phyloP scores from a whole-genome alignment of 2,113 vertebrate species.

The Macquaria ambigua region DNA sequence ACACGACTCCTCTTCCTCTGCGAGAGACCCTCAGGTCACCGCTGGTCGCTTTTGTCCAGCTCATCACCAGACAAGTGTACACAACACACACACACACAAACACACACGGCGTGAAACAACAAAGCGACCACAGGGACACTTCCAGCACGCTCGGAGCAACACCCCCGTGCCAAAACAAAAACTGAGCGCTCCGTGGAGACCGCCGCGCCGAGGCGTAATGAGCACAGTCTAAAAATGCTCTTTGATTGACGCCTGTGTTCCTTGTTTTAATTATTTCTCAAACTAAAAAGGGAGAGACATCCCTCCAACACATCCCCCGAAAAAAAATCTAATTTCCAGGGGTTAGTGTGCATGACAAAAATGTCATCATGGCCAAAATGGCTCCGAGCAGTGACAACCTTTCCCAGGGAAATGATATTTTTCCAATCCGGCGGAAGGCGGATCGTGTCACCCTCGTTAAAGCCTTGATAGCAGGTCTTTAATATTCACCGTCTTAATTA shows the following conservation, averaged over 20 bases:
- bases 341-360: conserved; percentile 85
- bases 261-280: conserved; percentile 78
- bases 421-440: conserved; percentile 89
- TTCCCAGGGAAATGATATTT: conserved; percentile 88
- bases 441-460: conserved; percentile 92
- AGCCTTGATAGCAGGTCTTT: conserved; percentile 94
- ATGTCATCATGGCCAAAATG: conserved; percentile 85
- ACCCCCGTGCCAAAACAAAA: conserved; percentile 41
- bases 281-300: conserved; percentile 51
- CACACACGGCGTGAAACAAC: conserved; percentile 40
- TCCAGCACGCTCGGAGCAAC: conserved; percentile 37
- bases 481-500: conserved; percentile 99
- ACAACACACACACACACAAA: conserved; percentile 6
- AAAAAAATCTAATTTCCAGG: conserved; percentile 80
- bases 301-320: conserved; percentile 31
- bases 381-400: conserved; percentile 87
- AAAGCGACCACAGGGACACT: conserved; percentile 51
- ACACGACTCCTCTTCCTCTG: conserved; percentile 27
- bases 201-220: conserved; percentile 34
- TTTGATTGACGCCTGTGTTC: conserved; percentile 75
- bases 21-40: conserved; percentile 39
- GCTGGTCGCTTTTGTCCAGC: conserved; percentile 25
- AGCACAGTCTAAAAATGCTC: conserved; percentile 57
- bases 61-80: conserved; percentile 14
- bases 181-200: conserved; percentile 46